Percentiles rank a stretch among this genome's conserved stretches.
Evolutionary conservation across 1,140 invertebrate species (phyloP).

Genomic region (Temnothorax longispinosus): DNA sequence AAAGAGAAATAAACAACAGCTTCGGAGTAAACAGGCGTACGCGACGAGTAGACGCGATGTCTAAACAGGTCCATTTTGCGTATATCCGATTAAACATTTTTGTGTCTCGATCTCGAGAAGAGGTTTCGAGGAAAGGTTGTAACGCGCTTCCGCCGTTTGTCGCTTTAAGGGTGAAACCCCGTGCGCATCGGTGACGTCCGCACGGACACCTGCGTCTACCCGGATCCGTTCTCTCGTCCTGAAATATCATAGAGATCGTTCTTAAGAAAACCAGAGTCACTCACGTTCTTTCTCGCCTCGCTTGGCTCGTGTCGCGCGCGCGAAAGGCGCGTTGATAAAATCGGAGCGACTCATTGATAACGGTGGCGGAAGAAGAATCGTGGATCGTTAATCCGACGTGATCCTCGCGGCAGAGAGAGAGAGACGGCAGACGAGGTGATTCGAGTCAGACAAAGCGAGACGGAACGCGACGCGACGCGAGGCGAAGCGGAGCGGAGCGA

Average conservation of each 20-base stretch:
- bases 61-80: slow-evolving; percentile 19
- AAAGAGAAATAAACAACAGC: slow-evolving; percentile 10
- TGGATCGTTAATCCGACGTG: not conserved
- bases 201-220: not conserved
- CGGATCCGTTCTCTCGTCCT: not conserved
- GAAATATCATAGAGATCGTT: not conserved
- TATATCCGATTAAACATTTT: not conserved
- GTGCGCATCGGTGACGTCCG: too few species aligned
- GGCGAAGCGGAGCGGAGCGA: not conserved
- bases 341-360: slow-evolving; percentile 12
- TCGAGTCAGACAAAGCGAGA: not conserved
- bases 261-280: not conserved
- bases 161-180: too few species aligned
- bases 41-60: not conserved
- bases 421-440: too few species aligned
- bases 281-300: too few species aligned
- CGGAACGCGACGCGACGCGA: too few species aligned
- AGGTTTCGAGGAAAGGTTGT: not conserved
- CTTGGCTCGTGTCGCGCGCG: not conserved
- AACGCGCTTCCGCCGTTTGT: too few species aligned
- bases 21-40: not conserved
- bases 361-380: not conserved
- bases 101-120: not conserved
- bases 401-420: too few species aligned
- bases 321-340: not conserved